Conservation (phyloP, 1,140 invertebrate species). For the Aphidius ervi region DNA sequence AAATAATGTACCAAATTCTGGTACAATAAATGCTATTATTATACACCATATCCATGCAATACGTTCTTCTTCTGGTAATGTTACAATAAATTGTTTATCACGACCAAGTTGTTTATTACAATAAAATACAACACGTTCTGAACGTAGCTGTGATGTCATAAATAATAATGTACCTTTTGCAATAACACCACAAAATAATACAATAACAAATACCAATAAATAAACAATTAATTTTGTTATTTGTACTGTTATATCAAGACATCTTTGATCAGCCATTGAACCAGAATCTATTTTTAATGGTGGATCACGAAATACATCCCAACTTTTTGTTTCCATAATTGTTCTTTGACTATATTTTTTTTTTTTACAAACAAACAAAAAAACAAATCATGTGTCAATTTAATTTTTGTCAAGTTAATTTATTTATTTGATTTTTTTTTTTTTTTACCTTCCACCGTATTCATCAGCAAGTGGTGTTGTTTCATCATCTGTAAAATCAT, state of each 20-base stretch:
- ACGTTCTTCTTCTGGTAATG: conserved; percentile 74
- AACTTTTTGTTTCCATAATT: conserved; percentile 83
- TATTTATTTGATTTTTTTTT: not conserved
- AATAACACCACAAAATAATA: conserved; percentile 75
- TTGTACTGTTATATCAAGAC: conserved; percentile 80
- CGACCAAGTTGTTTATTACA: conserved; percentile 80
- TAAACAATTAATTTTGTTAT: conserved; percentile 83
- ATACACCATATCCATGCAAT: conserved; percentile 92
- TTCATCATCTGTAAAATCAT: conserved; percentile 80
- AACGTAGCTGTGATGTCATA: conserved; percentile 84
- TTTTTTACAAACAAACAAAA: conserved; percentile 22
- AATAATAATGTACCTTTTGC: conserved; percentile 83
- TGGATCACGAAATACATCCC: conserved; percentile 90
- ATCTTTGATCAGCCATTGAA: conserved; percentile 82
- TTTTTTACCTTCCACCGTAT: conserved; percentile 76
- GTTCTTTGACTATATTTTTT: conserved; percentile 70
- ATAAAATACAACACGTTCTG: conserved; percentile 69
- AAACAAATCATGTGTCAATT: conserved; percentile 3
- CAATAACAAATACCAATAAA: conserved; percentile 77
- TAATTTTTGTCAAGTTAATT: not conserved
- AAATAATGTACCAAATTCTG: conserved; percentile 82
- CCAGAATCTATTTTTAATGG: conserved; percentile 83
- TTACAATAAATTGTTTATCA: conserved; percentile 76
- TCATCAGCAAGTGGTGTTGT: conserved; percentile 78
- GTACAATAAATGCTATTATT: conserved; percentile 80